phyloP scores from a whole-genome alignment of 2,113 vertebrate genomes.

The Ascaphus truei region DNA sequence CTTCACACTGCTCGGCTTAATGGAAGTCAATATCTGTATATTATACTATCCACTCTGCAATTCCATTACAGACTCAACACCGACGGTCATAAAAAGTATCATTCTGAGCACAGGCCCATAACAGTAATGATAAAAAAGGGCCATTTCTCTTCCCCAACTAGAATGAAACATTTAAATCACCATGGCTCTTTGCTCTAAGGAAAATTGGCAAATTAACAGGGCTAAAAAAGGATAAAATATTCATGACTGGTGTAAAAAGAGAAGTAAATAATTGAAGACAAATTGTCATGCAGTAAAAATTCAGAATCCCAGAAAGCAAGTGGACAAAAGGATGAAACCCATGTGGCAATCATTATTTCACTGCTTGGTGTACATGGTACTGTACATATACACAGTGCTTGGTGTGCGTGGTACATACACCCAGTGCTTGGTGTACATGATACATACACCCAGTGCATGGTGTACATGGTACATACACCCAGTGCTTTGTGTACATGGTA shows the following conservation, averaged over 20 bases:
- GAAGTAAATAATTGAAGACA: slow-evolving; percentile 67
- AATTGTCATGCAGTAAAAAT: slow-evolving; percentile 49
- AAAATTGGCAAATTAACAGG: slow-evolving; percentile 68
- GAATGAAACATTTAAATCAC: slow-evolving; percentile 68
- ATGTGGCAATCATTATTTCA: too few relatives aligned
- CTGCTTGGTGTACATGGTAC: too few relatives aligned
- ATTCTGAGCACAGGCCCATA: slow-evolving; percentile 49
- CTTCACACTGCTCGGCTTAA: slow-evolving; percentile 48
- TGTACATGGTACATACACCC: too few relatives aligned
- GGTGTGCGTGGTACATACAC: too few relatives aligned
- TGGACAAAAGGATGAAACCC: not conserved
- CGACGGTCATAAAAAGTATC: slow-evolving; percentile 52
- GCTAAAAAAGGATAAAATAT: slow-evolving; percentile 57
- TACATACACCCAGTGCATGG: too few relatives aligned
- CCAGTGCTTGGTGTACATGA: too few relatives aligned
- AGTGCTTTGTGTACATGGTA: too few relatives aligned
- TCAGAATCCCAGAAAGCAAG: slow-evolving; percentile 41
- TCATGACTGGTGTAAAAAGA: slow-evolving; percentile 58
- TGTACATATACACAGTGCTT: too few relatives aligned
- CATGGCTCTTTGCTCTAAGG: slow-evolving; percentile 61
- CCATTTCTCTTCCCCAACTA: slow-evolving; percentile 55
- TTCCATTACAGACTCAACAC: slow-evolving; percentile 56
- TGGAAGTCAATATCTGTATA: slow-evolving; percentile 57
- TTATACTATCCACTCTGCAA: slow-evolving; percentile 57
- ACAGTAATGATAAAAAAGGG: slow-evolving; percentile 54